phyloP scores from a whole-genome alignment of 2,888 invertebrate species.

The Drosophila mercatorum region DNA sequence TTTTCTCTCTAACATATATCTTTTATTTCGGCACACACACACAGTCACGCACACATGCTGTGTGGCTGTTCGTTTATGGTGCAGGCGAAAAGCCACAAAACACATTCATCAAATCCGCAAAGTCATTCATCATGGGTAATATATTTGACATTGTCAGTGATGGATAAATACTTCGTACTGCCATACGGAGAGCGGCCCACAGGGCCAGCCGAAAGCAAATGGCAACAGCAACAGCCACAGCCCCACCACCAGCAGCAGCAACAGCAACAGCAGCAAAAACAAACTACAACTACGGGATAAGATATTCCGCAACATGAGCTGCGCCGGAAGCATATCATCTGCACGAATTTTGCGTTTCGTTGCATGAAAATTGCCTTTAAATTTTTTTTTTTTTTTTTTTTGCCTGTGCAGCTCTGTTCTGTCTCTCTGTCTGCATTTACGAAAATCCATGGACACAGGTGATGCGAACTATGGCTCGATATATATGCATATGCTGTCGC shows the following conservation, averaged over 20 bases:
- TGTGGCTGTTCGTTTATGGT: constrained; percentile 42
- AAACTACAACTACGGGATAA: constrained; percentile 48
- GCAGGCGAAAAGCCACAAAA: constrained; percentile 74
- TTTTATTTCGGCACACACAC: constrained; percentile 12
- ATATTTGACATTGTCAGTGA: constrained; percentile 81
- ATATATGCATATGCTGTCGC: constrained; percentile 3
- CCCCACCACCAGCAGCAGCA: too few relatives aligned
- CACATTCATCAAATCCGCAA: constrained; percentile 81
- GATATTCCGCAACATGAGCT: constrained; percentile 51
- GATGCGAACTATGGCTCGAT: constrained; percentile 10
- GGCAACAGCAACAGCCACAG: constrained; percentile 40
- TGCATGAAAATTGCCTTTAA: constrained; percentile 67
- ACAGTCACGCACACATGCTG: constrained; percentile 17
- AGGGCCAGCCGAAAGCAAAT: constrained; percentile 35
- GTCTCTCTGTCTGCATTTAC: not conserved
- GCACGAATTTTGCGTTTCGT: constrained; percentile 71
- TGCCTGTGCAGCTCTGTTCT: not conserved
- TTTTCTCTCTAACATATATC: constrained; percentile 12
- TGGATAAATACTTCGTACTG: constrained; percentile 75
- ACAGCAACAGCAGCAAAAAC: constrained; percentile 7
- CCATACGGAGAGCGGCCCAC: constrained; percentile 39
- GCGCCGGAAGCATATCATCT: constrained; percentile 69
- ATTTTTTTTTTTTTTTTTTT: constrained; percentile 54
- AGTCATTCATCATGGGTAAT: constrained; percentile 82
- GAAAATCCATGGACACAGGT: constrained; percentile 36